Evolutionary conservation across 2,797 vertebrate genomes (phyloP).

Genomic region (Kryptolebias ocellatus): DNA sequence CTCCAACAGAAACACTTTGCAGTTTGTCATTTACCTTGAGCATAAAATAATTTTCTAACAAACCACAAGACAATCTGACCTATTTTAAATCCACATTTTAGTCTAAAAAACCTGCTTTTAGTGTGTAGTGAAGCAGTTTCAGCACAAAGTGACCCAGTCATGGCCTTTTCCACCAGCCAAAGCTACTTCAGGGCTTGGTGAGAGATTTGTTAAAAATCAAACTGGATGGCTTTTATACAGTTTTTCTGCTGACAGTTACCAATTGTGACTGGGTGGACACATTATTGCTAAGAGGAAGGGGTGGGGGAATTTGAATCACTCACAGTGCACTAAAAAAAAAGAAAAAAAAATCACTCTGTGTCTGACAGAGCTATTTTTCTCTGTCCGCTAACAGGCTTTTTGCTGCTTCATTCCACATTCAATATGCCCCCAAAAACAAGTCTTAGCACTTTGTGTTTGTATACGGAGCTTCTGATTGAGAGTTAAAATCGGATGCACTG

Average conservation of each 20-base stretch:
- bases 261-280: conserved; percentile 46
- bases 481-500: conserved; percentile 36
- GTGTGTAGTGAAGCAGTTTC: conserved; percentile 25
- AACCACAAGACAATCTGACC: not conserved
- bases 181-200: conserved; percentile 3
- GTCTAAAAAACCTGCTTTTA: conserved; percentile 7
- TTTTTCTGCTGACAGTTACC: conserved; percentile 55
- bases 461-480: conserved; percentile 39
- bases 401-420: conserved; percentile 26
- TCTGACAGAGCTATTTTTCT: conserved; percentile 11
- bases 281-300: conserved; percentile 24
- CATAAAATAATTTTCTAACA: not conserved
- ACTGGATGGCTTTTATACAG: conserved; percentile 39
- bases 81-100: conserved; percentile 1
- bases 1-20: not conserved
- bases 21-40: not conserved
- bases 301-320: conserved; percentile 42
- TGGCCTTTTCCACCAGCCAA: conserved; percentile 29
- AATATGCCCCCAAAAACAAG: conserved; percentile 29
- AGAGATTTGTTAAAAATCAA: conserved; percentile 53
- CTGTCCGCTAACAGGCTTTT: conserved; percentile 1
- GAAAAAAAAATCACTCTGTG: conserved; percentile 7
- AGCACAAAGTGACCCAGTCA: conserved; percentile 38
- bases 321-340: conserved; percentile 19
- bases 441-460: conserved; percentile 42